Evolutionary conservation across 2,797 vertebrate species (phyloP).

Genomic region (Periophthalmus magnuspinnatus): DNA sequence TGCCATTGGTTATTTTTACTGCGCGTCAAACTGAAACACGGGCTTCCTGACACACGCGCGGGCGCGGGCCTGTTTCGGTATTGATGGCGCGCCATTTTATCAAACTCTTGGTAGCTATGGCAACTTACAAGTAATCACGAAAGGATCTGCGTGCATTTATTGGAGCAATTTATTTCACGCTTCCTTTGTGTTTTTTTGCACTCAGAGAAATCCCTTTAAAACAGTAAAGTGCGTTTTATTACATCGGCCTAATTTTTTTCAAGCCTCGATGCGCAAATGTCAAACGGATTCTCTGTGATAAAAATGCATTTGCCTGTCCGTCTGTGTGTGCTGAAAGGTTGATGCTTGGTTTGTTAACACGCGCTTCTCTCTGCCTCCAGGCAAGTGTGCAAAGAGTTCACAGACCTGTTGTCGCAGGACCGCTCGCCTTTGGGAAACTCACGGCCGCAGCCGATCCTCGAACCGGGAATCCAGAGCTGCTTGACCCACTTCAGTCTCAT

Average conservation of each 20-base stretch:
- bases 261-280: not conserved
- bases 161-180: conserved; percentile 2
- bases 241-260: too few species aligned
- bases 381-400: conserved; percentile 99
- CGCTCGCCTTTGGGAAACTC: conserved; percentile 98
- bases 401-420: conserved; percentile 99
- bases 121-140: conserved; percentile 25
- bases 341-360: conserved; percentile 5
- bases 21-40: conserved; percentile 40
- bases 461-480: conserved; percentile 99
- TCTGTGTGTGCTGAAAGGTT: not conserved
- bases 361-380: conserved; percentile 67
- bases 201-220: not conserved
- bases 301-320: not conserved
- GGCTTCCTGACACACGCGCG: conserved; percentile 29
- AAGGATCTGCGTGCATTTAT: not conserved
- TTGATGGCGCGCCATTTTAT: conserved; percentile 52
- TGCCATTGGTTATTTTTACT: conserved; percentile 27
- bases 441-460: conserved; percentile 95
- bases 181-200: conserved; percentile 2
- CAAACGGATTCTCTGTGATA: not conserved
- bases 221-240: too few species aligned
- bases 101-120: conserved; percentile 56
- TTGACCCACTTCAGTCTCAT: conserved; percentile 99
- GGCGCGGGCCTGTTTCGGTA: conserved; percentile 38